phyloP scores from a whole-genome alignment of 2,113 vertebrate species.

The Mohoua ochrocephala region DNA sequence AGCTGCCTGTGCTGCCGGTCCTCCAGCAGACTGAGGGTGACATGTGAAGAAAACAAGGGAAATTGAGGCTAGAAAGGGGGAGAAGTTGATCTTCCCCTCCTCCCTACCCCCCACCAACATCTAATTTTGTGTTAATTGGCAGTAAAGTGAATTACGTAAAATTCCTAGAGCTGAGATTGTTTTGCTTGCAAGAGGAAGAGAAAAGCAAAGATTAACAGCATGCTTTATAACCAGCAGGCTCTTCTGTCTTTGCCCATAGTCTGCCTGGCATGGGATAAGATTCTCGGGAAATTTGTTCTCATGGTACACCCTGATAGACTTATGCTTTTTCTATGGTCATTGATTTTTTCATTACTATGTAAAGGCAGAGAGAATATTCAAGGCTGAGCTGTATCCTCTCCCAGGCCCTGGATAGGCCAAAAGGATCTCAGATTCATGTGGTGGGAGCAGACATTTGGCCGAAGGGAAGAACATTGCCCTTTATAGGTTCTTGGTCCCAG shows the following conservation, averaged over 20 bases:
- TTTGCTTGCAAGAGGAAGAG: neutral
- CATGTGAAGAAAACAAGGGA: neutral
- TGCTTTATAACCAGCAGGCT: neutral
- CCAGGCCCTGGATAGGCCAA: neutral
- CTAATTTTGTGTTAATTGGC: neutral
- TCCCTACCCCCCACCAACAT: rapidly evolving
- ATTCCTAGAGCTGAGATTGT: neutral
- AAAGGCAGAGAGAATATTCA: neutral
- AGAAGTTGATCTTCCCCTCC: neutral
- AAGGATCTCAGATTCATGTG: neutral
- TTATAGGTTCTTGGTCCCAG: neutral
- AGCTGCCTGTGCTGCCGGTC: neutral
- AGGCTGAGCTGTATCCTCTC: neutral
- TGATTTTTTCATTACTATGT: neutral
- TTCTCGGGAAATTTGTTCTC: neutral
- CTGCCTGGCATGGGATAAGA: neutral
- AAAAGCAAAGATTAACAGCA: neutral
- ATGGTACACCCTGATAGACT: neutral
- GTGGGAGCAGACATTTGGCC: neutral
- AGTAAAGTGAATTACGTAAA: neutral
- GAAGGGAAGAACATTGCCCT: neutral
- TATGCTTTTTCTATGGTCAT: neutral
- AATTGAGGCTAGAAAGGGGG: neutral
- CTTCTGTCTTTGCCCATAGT: neutral
- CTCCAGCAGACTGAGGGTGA: neutral